phyloP scores from a whole-genome alignment of 2,113 vertebrate genomes.

The Pionites leucogaster region DNA sequence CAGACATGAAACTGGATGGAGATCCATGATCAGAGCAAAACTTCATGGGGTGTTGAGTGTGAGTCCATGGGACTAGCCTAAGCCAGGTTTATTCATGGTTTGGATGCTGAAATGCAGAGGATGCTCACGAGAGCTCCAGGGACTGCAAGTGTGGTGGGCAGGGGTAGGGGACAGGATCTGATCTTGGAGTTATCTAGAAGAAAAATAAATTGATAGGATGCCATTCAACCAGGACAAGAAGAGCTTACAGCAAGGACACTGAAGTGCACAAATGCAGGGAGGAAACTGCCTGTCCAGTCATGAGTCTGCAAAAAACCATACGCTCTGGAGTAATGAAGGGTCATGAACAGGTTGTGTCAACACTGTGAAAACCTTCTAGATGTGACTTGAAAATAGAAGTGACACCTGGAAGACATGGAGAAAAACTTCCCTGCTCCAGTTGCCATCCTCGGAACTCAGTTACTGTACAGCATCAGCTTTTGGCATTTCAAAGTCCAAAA shows the following conservation, averaged over 20 bases:
- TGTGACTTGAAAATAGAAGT: background rate
- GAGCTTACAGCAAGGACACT: background rate
- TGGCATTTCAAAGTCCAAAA: background rate
- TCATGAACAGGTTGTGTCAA: background rate
- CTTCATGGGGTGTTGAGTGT: background rate
- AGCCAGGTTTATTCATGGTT: background rate
- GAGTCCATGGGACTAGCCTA: background rate
- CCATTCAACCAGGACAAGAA: background rate
- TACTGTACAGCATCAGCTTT: background rate
- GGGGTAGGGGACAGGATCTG: background rate
- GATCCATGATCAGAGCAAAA: background rate
- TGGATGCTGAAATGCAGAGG: background rate
- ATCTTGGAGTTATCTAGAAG: background rate
- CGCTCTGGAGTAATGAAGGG: background rate
- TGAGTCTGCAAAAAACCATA: background rate
- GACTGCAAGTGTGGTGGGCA: background rate
- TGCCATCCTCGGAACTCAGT: accelerated
- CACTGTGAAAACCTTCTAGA: background rate
- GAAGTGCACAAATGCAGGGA: background rate
- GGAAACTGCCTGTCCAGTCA: background rate
- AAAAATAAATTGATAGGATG: background rate
- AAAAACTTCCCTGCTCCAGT: background rate
- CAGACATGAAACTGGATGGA: background rate
- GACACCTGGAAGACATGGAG: background rate
- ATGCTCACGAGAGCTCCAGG: background rate